These are phyloP conservation scores for Balanococcus diminutus DNA, from an alignment of 2,888 invertebrate genomes.

Conservation along the genomic window DNA sequence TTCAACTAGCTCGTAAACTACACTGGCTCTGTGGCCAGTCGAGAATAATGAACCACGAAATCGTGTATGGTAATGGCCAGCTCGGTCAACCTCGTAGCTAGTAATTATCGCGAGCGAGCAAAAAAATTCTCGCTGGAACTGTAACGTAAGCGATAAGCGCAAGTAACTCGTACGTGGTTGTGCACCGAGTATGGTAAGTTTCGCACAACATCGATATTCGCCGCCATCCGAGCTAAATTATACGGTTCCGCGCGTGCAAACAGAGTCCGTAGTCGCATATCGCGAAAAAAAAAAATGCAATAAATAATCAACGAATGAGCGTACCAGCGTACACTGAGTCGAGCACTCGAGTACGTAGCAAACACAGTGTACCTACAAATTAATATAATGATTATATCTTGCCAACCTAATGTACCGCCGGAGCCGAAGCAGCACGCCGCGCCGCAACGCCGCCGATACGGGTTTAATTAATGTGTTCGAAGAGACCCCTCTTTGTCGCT, in stretches of 20 bases:
- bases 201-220: neutral
- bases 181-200: neutral
- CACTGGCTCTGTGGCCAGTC: neutral
- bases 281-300: neutral
- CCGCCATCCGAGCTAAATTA: neutral
- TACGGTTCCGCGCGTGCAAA: neutral
- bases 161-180: neutral
- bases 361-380: neutral
- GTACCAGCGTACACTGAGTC: neutral
- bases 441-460: neutral
- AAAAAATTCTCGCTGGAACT: neutral
- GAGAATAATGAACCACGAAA: neutral
- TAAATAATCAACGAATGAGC: neutral
- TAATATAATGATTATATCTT: neutral
- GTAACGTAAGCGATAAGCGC: neutral
- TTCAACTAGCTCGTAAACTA: neutral
- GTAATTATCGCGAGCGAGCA: neutral
- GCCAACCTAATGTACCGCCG: neutral
- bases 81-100: neutral
- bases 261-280: neutral
- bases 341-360: neutral
- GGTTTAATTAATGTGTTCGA: conserved; percentile 1
- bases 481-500: neutral
- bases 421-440: no score
- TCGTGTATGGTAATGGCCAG: neutral